Conservation (phyloP, 2,888 invertebrate species). For the Stegophylla sp. region DNA sequence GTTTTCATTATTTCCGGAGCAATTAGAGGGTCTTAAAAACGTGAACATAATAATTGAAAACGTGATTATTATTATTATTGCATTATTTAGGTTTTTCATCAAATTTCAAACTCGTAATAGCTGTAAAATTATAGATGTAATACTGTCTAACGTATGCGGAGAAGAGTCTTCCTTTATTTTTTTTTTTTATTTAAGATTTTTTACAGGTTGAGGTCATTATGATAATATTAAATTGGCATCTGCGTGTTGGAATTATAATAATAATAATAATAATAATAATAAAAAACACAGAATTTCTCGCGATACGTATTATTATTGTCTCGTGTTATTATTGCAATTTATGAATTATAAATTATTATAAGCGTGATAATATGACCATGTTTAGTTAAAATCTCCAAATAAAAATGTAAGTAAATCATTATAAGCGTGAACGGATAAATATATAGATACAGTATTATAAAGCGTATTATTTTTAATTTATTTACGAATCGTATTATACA, state of each 20-base stretch:
- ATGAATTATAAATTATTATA: too few species aligned
- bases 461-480: too few species aligned
- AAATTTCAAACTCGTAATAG: neutral
- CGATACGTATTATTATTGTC: too few species aligned
- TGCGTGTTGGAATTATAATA: neutral
- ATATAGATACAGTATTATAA: too few species aligned
- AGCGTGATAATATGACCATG: too few species aligned
- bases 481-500: too few species aligned
- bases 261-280: neutral
- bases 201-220: conserved; percentile 1
- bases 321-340: too few species aligned
- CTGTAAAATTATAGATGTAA: neutral
- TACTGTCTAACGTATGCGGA: neutral
- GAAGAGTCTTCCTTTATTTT: neutral
- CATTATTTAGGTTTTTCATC: neutral
- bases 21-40: neutral
- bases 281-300: neutral
- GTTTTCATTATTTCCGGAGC: conserved; percentile 32
- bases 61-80: neutral
- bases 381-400: too few species aligned
- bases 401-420: too few species aligned
- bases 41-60: neutral
- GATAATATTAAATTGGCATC: neutral
- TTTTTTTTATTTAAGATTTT: neutral
- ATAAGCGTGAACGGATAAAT: too few species aligned